phyloP scores from a whole-genome alignment of 2,888 invertebrate genomes.

The Torymus texanus region DNA sequence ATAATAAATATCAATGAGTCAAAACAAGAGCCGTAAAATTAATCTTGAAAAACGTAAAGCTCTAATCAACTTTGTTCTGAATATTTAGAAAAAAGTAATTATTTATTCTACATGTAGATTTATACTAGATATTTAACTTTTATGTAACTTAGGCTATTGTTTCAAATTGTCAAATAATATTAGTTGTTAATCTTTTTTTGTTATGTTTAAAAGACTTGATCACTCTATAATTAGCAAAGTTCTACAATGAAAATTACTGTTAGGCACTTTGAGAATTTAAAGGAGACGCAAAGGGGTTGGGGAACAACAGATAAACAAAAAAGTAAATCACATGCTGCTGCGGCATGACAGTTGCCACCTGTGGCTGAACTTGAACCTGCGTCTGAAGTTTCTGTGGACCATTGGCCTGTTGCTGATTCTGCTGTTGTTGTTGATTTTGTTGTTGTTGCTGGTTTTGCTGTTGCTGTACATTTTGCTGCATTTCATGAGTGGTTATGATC shows the following conservation, averaged over 20 bases:
- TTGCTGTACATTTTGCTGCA: slow-evolving; percentile 70
- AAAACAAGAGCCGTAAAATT: too few species aligned
- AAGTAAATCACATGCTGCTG: slow-evolving; percentile 71
- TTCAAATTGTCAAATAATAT: slow-evolving; percentile 8
- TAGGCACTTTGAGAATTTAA: slow-evolving; percentile 32
- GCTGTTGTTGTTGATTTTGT: slow-evolving; percentile 68
- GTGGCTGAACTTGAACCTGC: slow-evolving; percentile 73
- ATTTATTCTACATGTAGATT: too few species aligned
- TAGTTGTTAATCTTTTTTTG: slow-evolving; percentile 1
- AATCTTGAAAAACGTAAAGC: too few species aligned
- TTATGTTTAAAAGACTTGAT: too few species aligned
- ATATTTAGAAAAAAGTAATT: too few species aligned
- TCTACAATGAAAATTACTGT: slow-evolving; percentile 15
- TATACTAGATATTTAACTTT: too few species aligned
- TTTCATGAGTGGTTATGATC: slow-evolving; percentile 67
- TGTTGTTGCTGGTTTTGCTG: slow-evolving; percentile 68
- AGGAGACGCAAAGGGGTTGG: too few species aligned
- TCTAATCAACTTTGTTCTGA: too few species aligned
- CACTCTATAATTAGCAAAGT: not conserved
- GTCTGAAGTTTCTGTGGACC: slow-evolving; percentile 69
- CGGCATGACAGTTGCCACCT: slow-evolving; percentile 75
- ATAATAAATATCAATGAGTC: too few species aligned
- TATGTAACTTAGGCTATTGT: too few species aligned
- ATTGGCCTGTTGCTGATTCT: slow-evolving; percentile 65
- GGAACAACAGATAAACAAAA: slow-evolving; percentile 45